Base-by-base conservation (phyloP, 2,888 invertebrate genomes). In the Lepidonotus clava region DNA sequence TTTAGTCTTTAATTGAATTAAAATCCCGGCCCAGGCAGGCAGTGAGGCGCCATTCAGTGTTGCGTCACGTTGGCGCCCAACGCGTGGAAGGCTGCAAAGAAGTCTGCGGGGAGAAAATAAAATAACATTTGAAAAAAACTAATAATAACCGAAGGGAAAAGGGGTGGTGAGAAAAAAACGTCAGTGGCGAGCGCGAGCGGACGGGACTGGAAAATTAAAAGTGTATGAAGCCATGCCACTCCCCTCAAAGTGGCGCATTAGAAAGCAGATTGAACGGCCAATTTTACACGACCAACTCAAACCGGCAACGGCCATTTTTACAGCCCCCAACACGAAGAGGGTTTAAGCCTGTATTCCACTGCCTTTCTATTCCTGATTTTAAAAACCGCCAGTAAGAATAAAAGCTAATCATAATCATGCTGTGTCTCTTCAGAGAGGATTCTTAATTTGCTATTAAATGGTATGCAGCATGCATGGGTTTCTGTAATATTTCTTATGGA, bases 1-100 rank as follows among this genome's bases (percentile, higher is more conserved):
- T 80, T 80, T 80, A 80, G 80, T 80, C 46, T 80, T 80, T 80
- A 80, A 80, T 80, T 24, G 28, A 32, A 80, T 80, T 80, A 80
- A 80, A 80, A 80, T 71, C 66, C 24, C 11, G 21, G 66, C 11
- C 66, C 36, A 38, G 71, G 71, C 36, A 32, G n/a, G 36, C 71
- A 5, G 61, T 28, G 46, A 11, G 46, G 18, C 46, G 46, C 18
- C 61, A 28, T 61, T 61, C 61, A 28, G 61, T 32, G 18, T 61
- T 61, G 14, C 61, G 28, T 61, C 61, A 61, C 24, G 61, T 11
- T 32, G 24, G 61, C 61, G 61, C 61, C 24, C 28, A 18, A 24
- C n/a, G n/a, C 61, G 28, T 61, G 61, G 28, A 61, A 11, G 61
- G 24, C 11, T 4, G 61, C 61, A 18, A 28, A 61, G 71, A 71